Percentiles rank a stretch among this genome's conserved stretches.
Conservation (phyloP, 1,140 invertebrate genomes). For the Ylistrum balloti region DNA sequence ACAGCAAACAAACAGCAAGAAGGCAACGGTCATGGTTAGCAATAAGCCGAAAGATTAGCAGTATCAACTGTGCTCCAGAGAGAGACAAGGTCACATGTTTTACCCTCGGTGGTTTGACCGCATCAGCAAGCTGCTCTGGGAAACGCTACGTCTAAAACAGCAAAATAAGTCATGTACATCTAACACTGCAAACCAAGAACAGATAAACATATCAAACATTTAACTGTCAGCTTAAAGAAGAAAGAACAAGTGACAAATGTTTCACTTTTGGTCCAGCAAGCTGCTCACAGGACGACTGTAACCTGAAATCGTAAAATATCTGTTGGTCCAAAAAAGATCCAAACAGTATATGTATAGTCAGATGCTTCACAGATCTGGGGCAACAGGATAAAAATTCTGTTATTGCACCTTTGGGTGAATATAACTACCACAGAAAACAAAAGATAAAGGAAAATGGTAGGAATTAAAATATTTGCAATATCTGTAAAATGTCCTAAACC, state of each 20-base stretch:
- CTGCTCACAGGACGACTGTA: not conserved
- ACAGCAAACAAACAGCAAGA: constrained; percentile 32
- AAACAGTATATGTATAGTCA: not conserved
- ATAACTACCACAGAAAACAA: not conserved
- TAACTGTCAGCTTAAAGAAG: not conserved
- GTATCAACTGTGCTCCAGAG: constrained; percentile 32
- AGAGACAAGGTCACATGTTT: constrained; percentile 44
- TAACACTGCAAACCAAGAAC: constrained; percentile 12
- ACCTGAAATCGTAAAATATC: not conserved
- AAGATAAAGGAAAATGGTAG: not conserved
- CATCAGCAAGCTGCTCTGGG: constrained; percentile 56
- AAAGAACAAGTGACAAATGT: not conserved
- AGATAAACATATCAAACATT: not conserved
- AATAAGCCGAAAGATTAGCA: constrained; percentile 33
- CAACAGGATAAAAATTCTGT: not conserved
- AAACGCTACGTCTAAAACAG: constrained; percentile 64
- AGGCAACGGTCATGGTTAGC: constrained; percentile 9
- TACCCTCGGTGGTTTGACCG: constrained; percentile 53
- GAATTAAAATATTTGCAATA: not conserved
- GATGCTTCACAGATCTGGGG: not conserved
- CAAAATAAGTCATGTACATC: constrained; percentile 42
- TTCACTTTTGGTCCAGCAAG: not conserved
- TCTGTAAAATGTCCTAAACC: not conserved
- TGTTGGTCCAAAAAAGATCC: not conserved
- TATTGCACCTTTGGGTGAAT: not conserved